These are phyloP conservation scores for Lycaena phlaeas DNA, from an alignment of 2,888 invertebrate genomes.

Conservation along the genomic window DNA sequence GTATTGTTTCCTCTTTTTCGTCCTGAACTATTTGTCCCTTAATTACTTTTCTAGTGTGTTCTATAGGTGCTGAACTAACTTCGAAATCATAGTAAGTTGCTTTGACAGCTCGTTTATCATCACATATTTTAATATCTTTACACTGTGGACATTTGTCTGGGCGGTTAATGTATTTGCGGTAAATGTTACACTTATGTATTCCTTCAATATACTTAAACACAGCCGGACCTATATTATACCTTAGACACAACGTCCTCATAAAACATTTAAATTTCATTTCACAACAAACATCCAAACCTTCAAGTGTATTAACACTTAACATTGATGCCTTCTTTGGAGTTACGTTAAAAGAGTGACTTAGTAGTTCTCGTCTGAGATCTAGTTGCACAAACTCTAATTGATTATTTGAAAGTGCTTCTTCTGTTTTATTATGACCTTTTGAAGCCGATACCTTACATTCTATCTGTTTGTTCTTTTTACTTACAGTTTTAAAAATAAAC, in stretches of 20 bases:
- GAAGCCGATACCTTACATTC: no score
- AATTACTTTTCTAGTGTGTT: neutral
- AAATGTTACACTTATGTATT: neutral
- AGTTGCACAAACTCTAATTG: no score
- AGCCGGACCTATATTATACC: neutral
- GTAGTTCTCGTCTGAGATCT: no score
- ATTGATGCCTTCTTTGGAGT: neutral
- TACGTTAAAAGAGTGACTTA: no score
- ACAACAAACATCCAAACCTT: neutral
- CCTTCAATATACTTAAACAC: neutral
- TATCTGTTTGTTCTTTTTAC: no score
- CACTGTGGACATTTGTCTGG: no score
- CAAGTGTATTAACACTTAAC: neutral
- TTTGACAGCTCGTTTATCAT: no score
- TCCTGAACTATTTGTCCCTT: neutral
- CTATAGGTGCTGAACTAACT: neutral
- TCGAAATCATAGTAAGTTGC: neutral
- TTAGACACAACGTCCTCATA: neutral
- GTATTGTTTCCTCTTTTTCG: neutral
- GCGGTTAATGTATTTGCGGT: no score
- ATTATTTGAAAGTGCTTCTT: no score
- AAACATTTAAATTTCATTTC: neutral
- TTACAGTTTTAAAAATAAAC: no score
- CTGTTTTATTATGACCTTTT: no score
- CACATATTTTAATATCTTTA: no score